These are phyloP conservation scores for Cetoscarus ocellatus DNA, from an alignment of 2,797 vertebrate species.

Conservation along the genomic window DNA sequence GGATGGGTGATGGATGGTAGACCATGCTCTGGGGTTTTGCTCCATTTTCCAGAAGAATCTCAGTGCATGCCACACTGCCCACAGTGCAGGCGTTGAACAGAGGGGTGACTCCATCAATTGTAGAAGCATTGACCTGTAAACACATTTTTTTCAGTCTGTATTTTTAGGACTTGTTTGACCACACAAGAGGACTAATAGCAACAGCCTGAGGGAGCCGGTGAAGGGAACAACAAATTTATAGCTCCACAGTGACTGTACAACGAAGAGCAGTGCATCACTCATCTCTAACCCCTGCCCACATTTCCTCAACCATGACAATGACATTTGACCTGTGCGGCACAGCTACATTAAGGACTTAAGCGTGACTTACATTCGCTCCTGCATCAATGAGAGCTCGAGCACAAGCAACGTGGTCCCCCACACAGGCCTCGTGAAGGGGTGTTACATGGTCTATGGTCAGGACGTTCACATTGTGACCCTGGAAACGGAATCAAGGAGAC, in stretches of 20 bases:
- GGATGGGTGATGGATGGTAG: slow-evolving; percentile 92
- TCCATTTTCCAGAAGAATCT: slow-evolving; percentile 92
- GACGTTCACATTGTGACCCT: slow-evolving; percentile 95
- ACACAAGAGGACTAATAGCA: slow-evolving; percentile 64
- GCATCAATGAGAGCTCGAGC: slow-evolving; percentile 93
- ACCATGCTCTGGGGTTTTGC: slow-evolving; percentile 89
- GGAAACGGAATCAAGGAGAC: slow-evolving; percentile 50
- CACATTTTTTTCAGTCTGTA: slow-evolving; percentile 59
- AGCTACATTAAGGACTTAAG: slow-evolving; percentile 45
- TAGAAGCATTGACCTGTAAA: slow-evolving; percentile 91
- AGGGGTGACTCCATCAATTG: slow-evolving; percentile 94
- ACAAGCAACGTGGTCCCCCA: slow-evolving; percentile 92
- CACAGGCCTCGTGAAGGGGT: slow-evolving; percentile 94
- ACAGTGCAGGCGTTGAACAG: slow-evolving; percentile 93
- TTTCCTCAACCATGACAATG: slow-evolving; percentile 52
- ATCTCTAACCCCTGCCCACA: slow-evolving; percentile 50
- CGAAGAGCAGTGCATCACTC: slow-evolving; percentile 29
- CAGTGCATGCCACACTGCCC: slow-evolving; percentile 90
- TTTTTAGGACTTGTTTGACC: slow-evolving; percentile 64
- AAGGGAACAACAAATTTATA: slow-evolving; percentile 56
- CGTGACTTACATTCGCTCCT: slow-evolving; percentile 92
- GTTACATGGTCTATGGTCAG: slow-evolving; percentile 95
- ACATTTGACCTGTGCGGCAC: slow-evolving; percentile 58
- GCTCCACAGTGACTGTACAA: slow-evolving; percentile 47
- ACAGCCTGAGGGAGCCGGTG: slow-evolving; percentile 49